Conservation (phyloP, 2,113 vertebrate species). For the Paraplagusia blochii region DNA sequence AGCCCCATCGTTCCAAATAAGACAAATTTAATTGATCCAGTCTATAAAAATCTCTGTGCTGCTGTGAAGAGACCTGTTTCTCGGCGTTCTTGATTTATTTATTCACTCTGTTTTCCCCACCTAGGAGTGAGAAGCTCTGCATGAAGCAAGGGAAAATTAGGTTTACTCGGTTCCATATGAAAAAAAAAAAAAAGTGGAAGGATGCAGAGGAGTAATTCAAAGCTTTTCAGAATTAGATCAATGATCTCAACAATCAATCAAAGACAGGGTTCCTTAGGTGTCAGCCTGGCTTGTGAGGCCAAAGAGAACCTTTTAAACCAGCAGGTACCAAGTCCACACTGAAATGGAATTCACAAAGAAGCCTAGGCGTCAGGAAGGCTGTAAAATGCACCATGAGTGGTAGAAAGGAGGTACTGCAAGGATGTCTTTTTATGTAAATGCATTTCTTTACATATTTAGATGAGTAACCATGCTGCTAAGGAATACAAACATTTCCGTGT, state of each 20-base stretch:
- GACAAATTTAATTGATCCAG: slow-evolving; percentile 94
- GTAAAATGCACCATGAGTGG: slow-evolving; percentile 9
- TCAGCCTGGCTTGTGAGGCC: slow-evolving; percentile 58
- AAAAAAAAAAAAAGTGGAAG: slow-evolving; percentile 66
- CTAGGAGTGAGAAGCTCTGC: slow-evolving; percentile 62
- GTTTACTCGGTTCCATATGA: slow-evolving; percentile 72
- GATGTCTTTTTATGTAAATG: slow-evolving; percentile 18
- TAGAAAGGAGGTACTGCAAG: slow-evolving; percentile 19
- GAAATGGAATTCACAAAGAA: slow-evolving; percentile 46
- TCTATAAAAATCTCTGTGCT: slow-evolving; percentile 79
- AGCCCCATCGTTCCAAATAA: slow-evolving; percentile 93
- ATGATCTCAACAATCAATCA: slow-evolving; percentile 78
- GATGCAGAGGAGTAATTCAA: slow-evolving; percentile 69
- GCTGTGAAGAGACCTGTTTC: slow-evolving; percentile 71
- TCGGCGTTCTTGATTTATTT: slow-evolving; percentile 73
- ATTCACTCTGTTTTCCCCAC: slow-evolving; percentile 66
- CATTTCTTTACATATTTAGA: slow-evolving; percentile 11
- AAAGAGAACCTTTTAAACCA: slow-evolving; percentile 77
- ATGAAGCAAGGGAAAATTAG: slow-evolving; percentile 76
- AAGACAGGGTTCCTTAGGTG: slow-evolving; percentile 63
- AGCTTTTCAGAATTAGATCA: slow-evolving; percentile 81
- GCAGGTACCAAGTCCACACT: slow-evolving; percentile 65
- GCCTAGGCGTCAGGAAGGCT: slow-evolving; percentile 34
- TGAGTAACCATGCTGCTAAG: too few species aligned
- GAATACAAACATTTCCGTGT: too few species aligned